These are phyloP conservation scores for Paramacrobiotus metropolitanus DNA, from an alignment of 1,140 invertebrate species.

Conservation along the genomic window DNA sequence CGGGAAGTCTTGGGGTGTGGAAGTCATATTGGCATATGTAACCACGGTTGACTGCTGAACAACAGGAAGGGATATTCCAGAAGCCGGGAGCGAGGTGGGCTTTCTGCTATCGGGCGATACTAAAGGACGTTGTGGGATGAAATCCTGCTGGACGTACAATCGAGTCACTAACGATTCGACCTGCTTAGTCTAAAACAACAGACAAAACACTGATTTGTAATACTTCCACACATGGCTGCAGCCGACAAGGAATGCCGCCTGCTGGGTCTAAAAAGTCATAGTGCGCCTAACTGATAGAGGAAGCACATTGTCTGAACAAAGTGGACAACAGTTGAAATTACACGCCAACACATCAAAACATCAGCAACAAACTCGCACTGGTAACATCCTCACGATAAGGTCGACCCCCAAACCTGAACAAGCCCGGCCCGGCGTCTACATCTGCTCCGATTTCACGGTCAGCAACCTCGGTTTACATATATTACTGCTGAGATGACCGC, in stretches of 20 bases:
- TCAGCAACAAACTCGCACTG: too few species aligned
- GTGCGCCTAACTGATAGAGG: background rate
- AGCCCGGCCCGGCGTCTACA: too few species aligned
- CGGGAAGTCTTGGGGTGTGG: constrained; percentile 1
- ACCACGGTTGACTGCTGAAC: background rate
- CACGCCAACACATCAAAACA: background rate
- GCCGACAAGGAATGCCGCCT: too few species aligned
- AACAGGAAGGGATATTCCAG: background rate
- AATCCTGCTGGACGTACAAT: background rate
- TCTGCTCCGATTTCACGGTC: constrained; percentile 2
- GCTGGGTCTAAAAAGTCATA: background rate
- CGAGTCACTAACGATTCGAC: background rate
- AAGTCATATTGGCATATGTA: background rate
- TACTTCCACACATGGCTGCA: background rate
- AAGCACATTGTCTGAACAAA: background rate
- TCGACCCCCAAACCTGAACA: background rate
- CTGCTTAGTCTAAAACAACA: background rate
- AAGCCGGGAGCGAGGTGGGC: background rate
- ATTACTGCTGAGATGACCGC: background rate
- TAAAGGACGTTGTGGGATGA: too few species aligned
- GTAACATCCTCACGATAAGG: too few species aligned
- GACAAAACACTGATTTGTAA: background rate
- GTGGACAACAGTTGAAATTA: background rate
- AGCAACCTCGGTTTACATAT: background rate
- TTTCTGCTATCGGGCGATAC: background rate